Conservation (phyloP, 2,113 vertebrate species). For the Paralichthys olivaceus region DNA sequence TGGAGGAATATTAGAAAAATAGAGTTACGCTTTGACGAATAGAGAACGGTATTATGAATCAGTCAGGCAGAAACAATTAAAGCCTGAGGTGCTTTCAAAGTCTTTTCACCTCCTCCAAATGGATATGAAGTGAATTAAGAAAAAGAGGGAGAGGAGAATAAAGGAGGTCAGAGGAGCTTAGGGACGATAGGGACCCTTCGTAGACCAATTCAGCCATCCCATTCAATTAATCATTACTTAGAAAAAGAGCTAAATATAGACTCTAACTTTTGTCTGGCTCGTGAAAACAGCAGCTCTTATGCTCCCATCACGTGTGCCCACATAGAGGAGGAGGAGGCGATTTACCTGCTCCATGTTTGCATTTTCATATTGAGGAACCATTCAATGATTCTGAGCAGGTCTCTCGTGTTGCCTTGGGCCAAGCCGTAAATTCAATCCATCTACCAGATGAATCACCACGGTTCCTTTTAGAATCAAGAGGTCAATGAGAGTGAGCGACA, state of each 20-base stretch:
- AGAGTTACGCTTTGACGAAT: slow-evolving; percentile 66
- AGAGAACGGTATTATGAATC: slow-evolving; percentile 70
- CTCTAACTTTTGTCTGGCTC: slow-evolving; percentile 34
- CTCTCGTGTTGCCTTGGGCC: slow-evolving; percentile 4
- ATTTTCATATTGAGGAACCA: slow-evolving; percentile 22
- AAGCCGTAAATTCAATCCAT: slow-evolving; percentile 9
- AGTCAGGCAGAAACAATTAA: slow-evolving; percentile 73
- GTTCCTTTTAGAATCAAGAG: slow-evolving; percentile 9
- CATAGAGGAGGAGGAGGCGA: slow-evolving; percentile 4
- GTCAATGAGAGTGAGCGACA: slow-evolving; percentile 12
- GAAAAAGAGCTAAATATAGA: slow-evolving; percentile 65
- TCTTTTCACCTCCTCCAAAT: slow-evolving; percentile 76
- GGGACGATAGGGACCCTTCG: slow-evolving; percentile 29
- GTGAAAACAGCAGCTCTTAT: slow-evolving; percentile 9
- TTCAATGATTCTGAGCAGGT: slow-evolving; percentile 2
- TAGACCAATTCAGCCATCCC: slow-evolving; percentile 43
- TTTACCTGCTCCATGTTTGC: slow-evolving; percentile 35
- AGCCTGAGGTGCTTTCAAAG: slow-evolving; percentile 76
- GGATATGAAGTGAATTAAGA: slow-evolving; percentile 67
- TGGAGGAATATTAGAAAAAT: slow-evolving; percentile 58
- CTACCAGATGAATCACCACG: slow-evolving; percentile 17
- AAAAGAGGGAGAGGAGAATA: slow-evolving; percentile 25
- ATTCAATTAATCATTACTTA: slow-evolving; percentile 68
- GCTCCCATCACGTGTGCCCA: slow-evolving; percentile 3
- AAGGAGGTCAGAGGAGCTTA: slow-evolving; percentile 70